Base-by-base conservation (phyloP, 2,888 invertebrate species). In the Patella ulyssiponensis region DNA sequence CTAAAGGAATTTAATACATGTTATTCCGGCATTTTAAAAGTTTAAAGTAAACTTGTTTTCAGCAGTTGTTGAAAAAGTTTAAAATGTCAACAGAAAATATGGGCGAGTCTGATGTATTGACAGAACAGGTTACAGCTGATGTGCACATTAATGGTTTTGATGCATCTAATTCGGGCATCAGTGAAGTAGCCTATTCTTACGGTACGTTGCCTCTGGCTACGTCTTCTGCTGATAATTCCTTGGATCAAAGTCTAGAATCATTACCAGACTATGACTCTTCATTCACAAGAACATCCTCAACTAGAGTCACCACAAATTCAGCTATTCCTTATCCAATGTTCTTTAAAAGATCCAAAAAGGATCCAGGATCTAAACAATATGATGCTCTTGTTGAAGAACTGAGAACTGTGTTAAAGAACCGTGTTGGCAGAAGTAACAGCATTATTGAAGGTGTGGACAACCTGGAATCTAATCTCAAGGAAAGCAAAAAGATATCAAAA, bases 341-440 rank as follows among this genome's bases (percentile, higher is more conserved):
- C 33, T 88, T 86, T 70, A 85, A 87, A 71, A 84, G 87, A 74
- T 87, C 87, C 3, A 87, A 85, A 71, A 86, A 84, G 71, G 87
- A 88, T 75, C 86, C 86, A 9, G 88, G 87, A 23, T 87, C 87
- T 20, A 87, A 86, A 77, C 80, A 86, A 23, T 86, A 88, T 81
- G 87, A 86, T 77, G 83, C 83, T 14, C 76, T 88, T 17, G 83
- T 88, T 9, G 84, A 83, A 54, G 88, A 88, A 75, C 75, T 88
- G 73, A 83, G 84, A 15, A 77, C 81, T 17, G 88, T 88, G n/a
- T 74, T 88, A 52, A 81, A 83, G 69, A 85, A 86, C 69, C 81
- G 87, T 11, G 20, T 69, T 11, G 70, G 69, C 4, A 76, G 78
- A 3, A 71, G 72, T 3, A 73, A 77, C 53, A 80, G 80, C 54